Percentiles rank a stretch among this genome's conserved stretches.
Conservation (phyloP, 1,140 invertebrate species). For the Samia ricini region DNA sequence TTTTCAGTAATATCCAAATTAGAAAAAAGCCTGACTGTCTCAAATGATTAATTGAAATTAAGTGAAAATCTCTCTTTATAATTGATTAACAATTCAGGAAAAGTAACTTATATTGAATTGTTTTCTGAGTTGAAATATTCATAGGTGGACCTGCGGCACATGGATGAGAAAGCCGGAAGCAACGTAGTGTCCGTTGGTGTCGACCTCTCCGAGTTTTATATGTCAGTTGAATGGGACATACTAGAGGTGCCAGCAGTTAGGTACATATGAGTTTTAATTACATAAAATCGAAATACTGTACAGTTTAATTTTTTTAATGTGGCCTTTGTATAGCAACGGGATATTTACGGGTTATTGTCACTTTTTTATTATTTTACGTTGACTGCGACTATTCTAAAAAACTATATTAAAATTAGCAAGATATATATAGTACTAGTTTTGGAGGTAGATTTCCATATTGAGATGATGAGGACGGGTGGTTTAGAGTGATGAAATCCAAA, state of each 20-base stretch:
- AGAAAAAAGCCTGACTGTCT: too few relatives aligned
- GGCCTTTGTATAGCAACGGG: too few relatives aligned
- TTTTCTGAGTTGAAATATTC: constrained; percentile 28
- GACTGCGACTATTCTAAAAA: too few relatives aligned
- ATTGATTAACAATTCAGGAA: neutral
- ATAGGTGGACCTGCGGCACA: constrained; percentile 93
- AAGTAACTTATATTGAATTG: neutral
- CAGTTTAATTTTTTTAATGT: too few relatives aligned
- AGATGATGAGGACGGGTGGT: too few relatives aligned
- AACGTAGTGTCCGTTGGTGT: constrained; percentile 93
- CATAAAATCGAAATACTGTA: too few relatives aligned
- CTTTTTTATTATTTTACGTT: too few relatives aligned
- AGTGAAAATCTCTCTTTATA: neutral
- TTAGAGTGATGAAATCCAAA: too few relatives aligned
- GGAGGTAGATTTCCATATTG: too few relatives aligned
- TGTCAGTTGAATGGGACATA: constrained; percentile 99
- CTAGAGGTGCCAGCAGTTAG: constrained; percentile 95
- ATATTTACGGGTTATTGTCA: too few relatives aligned
- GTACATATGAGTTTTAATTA: constrained; percentile 77
- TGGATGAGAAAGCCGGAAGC: constrained; percentile 89
- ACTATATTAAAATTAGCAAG: too few relatives aligned
- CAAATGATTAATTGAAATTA: neutral
- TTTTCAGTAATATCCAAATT: neutral
- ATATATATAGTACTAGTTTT: too few relatives aligned
- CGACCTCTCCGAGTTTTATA: constrained; percentile 96